A percentile compares a stretch with the other conserved stretches of the same genome.
These are phyloP conservation scores for Megaceryle alcyon DNA, from an alignment of 2,797 vertebrate species.

Conservation along the genomic window DNA sequence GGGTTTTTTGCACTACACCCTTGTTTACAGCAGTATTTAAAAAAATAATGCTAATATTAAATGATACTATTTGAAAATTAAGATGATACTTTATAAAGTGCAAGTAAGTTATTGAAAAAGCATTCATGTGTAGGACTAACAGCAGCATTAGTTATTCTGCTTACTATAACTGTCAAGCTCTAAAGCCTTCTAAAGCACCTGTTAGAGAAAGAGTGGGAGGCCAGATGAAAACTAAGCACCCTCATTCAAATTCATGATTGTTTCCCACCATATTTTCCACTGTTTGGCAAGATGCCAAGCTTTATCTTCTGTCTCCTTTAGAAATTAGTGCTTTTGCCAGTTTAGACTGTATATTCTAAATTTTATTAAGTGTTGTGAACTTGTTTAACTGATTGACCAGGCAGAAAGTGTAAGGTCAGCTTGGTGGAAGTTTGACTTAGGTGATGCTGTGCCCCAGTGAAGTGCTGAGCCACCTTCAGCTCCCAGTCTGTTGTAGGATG, in stretches of 20 bases:
- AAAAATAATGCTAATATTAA: not conserved
- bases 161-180: not conserved
- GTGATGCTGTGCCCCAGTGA: not conserved
- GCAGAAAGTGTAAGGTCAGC: not conserved
- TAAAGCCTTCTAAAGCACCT: not conserved
- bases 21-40: not conserved
- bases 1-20: not conserved
- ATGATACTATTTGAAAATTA: not conserved
- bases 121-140: not conserved
- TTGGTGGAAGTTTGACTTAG: not conserved
- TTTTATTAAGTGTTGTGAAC: not conserved
- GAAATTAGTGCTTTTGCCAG: not conserved
- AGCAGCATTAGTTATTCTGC: not conserved
- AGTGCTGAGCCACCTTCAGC: not conserved
- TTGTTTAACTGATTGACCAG: not conserved
- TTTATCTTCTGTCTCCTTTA: not conserved
- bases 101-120: not conserved
- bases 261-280: not conserved
- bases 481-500: not conserved
- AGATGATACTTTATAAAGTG: not conserved
- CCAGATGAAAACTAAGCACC: not conserved
- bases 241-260: fast-evolving
- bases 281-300: not conserved
- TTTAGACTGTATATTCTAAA: not conserved
- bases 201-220: not conserved